Evolutionary conservation across 1,140 invertebrate genomes (phyloP), one percentile per base, ranked within the genome.

Genomic region (Holcopasites calliopsidis): DNA sequence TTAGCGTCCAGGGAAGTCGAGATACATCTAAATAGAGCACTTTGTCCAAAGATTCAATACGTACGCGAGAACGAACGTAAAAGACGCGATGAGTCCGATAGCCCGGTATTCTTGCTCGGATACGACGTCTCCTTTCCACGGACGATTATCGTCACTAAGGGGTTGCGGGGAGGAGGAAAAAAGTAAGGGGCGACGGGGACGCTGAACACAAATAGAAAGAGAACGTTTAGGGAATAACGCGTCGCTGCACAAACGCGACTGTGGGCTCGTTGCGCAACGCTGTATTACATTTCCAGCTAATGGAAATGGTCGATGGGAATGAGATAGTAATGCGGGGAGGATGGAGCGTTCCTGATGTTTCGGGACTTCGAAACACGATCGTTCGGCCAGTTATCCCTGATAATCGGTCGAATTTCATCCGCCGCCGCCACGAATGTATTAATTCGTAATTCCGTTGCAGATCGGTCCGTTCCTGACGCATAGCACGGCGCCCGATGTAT

Each of bases 231-330:
- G n/a, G n/a, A n/a, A n/a, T n/a, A n/a, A n/a, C n/a, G n/a, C n/a
- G n/a, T n/a, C n/a, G n/a, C n/a, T n/a, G n/a, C n/a, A n/a, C n/a
- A n/a, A n/a, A n/a, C n/a, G n/a, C n/a, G n/a, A n/a, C n/a, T n/a
- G 8, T 31, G 66, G 47, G 60, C 44, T 54, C 73, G 65, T 66
- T 61, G 62, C 50, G 73, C 75, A 72, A 76, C 47, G 68, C 49
- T 80, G 76, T 74, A 78, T 84, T 84, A 84, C 83, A 84, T 84
- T 84, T 84, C 68, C 71, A 71, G 82, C 78, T 84, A 84, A 84
- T 84, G 78, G 83, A 80, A 84, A 81, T 76, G 75, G 70, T 78
- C 70, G 70, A 83, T 79, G 72, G 78, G 70, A 81, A 83, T 79
- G 70, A 83, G 69, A 65, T 79, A 75, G 80, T 79, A 79, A 75